Evolutionary conservation across 2,888 invertebrate genomes (phyloP).

Genomic region (Diarsia mendica): DNA sequence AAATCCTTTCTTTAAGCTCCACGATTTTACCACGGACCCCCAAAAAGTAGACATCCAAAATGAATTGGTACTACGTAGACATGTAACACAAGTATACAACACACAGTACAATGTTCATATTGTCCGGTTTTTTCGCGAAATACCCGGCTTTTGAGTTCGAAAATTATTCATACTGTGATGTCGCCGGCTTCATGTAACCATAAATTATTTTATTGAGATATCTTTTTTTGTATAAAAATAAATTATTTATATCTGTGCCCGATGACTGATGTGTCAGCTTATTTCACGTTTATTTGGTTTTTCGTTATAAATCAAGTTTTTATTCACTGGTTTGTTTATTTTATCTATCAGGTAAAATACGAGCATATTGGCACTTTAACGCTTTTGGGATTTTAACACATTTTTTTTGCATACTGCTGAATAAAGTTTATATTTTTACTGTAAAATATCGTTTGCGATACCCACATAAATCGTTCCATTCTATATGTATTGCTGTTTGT

Average conservation of each 20-base stretch:
- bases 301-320: conserved; percentile 33
- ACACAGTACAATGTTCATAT: conserved; percentile 42
- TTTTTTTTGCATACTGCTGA: neutral
- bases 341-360: conserved; percentile 5
- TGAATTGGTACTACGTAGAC: conserved; percentile 65
- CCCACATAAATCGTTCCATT: neutral
- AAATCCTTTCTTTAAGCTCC: neutral
- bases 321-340: conserved; percentile 14
- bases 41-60: conserved; percentile 63
- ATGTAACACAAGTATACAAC: conserved; percentile 33
- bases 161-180: conserved; percentile 52
- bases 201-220: conserved; percentile 55
- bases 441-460: neutral
- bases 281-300: conserved; percentile 1
- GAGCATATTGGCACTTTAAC: conserved; percentile 1
- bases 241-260: conserved; percentile 12
- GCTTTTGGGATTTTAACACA: neutral
- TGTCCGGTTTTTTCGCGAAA: conserved; percentile 49
- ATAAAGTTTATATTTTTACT: neutral
- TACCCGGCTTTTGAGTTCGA: conserved; percentile 19
- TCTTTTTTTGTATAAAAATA: conserved; percentile 16
- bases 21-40: conserved; percentile 40
- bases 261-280: conserved; percentile 29
- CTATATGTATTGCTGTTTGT: too few species aligned
- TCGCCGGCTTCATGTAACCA: conserved; percentile 23